phyloP scores from a whole-genome alignment of 2,797 vertebrate genomes.

The Rhinichthys osculus region DNA sequence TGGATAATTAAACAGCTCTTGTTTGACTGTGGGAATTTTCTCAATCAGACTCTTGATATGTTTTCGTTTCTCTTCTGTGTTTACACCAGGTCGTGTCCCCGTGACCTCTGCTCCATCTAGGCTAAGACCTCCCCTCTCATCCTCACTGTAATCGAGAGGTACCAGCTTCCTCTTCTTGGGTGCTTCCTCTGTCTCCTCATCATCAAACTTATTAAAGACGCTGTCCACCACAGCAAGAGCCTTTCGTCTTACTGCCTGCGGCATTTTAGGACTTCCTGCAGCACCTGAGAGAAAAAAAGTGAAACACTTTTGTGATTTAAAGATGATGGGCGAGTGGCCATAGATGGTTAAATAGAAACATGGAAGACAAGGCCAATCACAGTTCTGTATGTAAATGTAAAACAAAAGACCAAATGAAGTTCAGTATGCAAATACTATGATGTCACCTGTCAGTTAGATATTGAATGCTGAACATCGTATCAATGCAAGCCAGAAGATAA shows the following conservation, averaged over 20 bases:
- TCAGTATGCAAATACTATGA: not conserved
- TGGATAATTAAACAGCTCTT: conserved; percentile 96
- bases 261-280: conserved; percentile 92
- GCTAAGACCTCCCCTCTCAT: conserved; percentile 83
- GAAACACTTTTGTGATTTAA: not conserved
- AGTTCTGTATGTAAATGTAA: not conserved
- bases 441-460: not conserved
- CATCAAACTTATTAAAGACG: conserved; percentile 98
- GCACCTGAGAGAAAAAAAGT: conserved; percentile 75
- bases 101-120: conserved; percentile 81
- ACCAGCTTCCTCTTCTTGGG: conserved; percentile 96
- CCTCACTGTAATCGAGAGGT: conserved; percentile 95
- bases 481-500: not conserved
- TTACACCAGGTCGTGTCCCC: conserved; percentile 76
- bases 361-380: not conserved
- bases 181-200: conserved; percentile 94
- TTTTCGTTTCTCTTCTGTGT: conserved; percentile 96
- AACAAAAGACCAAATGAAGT: not conserved
- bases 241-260: conserved; percentile 91
- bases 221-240: conserved; percentile 92
- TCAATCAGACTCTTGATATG: conserved; percentile 99
- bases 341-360: conserved; percentile 1
- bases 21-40: conserved; percentile 97
- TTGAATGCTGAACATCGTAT: not conserved
- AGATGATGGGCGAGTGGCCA: not conserved